Base-by-base conservation (phyloP, 2,888 invertebrate genomes). In the Sinopyrophorus schimmeli region DNA sequence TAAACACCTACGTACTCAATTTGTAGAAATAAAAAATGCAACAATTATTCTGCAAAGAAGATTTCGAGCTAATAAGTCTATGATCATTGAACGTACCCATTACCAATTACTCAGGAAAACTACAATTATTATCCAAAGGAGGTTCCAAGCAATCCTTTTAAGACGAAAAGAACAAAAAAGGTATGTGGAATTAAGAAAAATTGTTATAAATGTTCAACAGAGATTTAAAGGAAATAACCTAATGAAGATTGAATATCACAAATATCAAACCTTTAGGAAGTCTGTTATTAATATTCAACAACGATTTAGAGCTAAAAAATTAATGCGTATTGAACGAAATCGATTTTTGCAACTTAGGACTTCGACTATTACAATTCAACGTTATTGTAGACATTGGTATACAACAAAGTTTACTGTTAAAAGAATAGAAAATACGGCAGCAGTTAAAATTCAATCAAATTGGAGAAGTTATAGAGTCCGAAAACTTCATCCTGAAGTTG, bases 401-500 rank as follows among this genome's bases (percentile, higher is more conserved):
- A 20, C 20, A 20, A 20, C 5, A 6, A 6, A 6, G 20, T 20
- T 6, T 20, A 6, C 6, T 20, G 3, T 12, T 16, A 15, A 40
- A 23, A 18, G 35, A 38, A 12, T 38, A 61, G 70, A n/a, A n/a
- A n/a, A n/a, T n/a, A n/a, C n/a, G n/a, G n/a, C n/a, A n/a, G n/a
- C n/a, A n/a, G 61, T 74, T 11, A n/a, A 30, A n/a, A n/a, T n/a
- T n/a, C n/a, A n/a, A n/a, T n/a, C n/a, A n/a, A n/a, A n/a, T n/a
- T 78, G 77, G 77, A 69, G 69, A 58, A 76, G 76, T 5, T 67
- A 69, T 53, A 60, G 42, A 24, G 54, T 65, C 12, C 66, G 76
- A 14, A 61, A 59, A 50, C 31, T 30, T 5, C 55, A 67, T 47
- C 46, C 58, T 3, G 55, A 60, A 42, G 51, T 71, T 56, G 44